Conservation (phyloP, 2,797 vertebrate species). For the Heteromormyrus szaboi region DNA sequence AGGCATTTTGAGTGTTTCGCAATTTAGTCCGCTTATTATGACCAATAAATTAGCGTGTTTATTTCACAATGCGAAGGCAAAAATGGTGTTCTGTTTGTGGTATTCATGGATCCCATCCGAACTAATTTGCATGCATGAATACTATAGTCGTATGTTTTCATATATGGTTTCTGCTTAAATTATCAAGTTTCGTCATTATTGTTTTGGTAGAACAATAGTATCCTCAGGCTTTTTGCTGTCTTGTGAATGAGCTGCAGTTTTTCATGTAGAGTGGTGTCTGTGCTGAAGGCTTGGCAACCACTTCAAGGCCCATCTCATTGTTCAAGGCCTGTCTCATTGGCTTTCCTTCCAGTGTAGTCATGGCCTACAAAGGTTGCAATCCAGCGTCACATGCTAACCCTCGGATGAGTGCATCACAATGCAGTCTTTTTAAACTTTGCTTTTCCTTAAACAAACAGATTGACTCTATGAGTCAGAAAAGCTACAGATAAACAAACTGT, state of each 20-base stretch:
- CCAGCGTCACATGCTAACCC: not conserved
- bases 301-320: not conserved
- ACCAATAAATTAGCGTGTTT: not conserved
- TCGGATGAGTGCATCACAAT: not conserved
- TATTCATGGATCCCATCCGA: not conserved
- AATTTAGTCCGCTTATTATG: not conserved
- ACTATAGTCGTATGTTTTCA: not conserved
- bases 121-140: not conserved
- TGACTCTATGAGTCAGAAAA: not conserved
- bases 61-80: not conserved
- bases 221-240: not conserved
- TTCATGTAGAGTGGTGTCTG: not conserved
- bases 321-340: not conserved
- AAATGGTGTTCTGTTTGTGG: not conserved
- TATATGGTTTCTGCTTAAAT: not conserved
- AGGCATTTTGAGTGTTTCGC: not conserved
- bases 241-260: not conserved
- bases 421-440: not conserved
- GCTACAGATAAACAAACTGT: not conserved
- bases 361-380: not conserved
- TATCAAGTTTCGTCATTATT: not conserved
- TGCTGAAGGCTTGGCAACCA: not conserved
- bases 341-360: not conserved
- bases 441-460: not conserved
- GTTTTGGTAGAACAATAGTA: not conserved